Evolutionary conservation across 1,140 invertebrate species (phyloP).

Genomic region (Helicoverpa armigera): DNA sequence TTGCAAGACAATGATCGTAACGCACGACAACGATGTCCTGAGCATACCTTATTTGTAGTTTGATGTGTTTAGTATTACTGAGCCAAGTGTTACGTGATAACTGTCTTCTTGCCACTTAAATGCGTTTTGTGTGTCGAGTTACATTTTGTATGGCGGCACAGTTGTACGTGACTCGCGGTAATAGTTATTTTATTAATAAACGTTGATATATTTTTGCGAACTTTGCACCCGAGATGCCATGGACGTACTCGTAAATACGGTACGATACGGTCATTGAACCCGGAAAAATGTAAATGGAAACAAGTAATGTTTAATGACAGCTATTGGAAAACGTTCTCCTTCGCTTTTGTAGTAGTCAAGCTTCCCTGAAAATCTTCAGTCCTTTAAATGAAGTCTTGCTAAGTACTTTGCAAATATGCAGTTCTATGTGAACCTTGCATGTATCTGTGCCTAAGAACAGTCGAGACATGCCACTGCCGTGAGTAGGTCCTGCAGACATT

Average conservation of each 20-base stretch:
- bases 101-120: slow-evolving; percentile 20
- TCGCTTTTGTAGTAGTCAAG: too few species aligned
- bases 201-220: slow-evolving; percentile 7
- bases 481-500: slow-evolving; percentile 13
- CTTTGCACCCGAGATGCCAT: slow-evolving; percentile 1
- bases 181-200: slow-evolving; percentile 28
- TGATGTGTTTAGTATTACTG: slow-evolving; percentile 55
- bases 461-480: background rate
- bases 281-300: background rate
- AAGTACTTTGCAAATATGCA: too few species aligned
- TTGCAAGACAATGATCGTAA: slow-evolving; percentile 72
- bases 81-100: slow-evolving; percentile 52
- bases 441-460: slow-evolving; percentile 32
- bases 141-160: slow-evolving; percentile 13
- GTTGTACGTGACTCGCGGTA: background rate
- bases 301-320: background rate
- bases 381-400: too few species aligned
- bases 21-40: slow-evolving; percentile 57
- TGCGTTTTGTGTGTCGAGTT: slow-evolving; percentile 38
- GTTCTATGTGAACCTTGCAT: background rate
- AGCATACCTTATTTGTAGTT: slow-evolving; percentile 62
- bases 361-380: too few species aligned
- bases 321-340: background rate
- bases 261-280: background rate
- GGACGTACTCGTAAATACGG: background rate